Base-by-base conservation (phyloP, 2,797 vertebrate species). In the Pangasius mekongensis region DNA sequence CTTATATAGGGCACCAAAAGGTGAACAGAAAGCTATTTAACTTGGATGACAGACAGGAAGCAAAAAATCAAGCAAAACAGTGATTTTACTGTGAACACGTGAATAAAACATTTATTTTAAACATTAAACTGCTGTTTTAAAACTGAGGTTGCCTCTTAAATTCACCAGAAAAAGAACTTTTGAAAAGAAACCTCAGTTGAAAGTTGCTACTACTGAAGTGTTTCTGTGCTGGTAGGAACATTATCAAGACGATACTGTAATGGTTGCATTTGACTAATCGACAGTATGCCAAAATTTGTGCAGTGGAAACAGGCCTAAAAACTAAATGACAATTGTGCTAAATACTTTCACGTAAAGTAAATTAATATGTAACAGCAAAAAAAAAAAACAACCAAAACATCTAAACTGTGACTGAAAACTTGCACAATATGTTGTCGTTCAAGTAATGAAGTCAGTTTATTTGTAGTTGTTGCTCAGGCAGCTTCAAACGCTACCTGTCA, bases 401-500 rank as follows among this genome's bases (percentile, higher is more conserved):
- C 10, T 62, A 78, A 76, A 60, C 18, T 58, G n/a, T 36, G 27
- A 54, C 11, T 43, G 11, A 88, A 84, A 88, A 84, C 74, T 20
- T 43, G 77, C 67, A 60, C 64, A 56, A 81, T 80, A 76, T 69
- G 73, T 52, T 84, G 82, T 67, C 47, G 58, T 10, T 78, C 27
- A 33, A 77, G 73, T 66, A 80, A 71, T 80, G 24, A 67, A 74
- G 30, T 77, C 71, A 49, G 27, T 76, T 33, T 69, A 62, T 84
- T 84, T 80, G 62, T 39, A 56, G 74, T n/a, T 77, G 69, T 24
- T 67, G 33, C 83, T 84, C 82, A 66, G 60, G 47, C 87, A 73
- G 67, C 49, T 56, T 85, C 49, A 73, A 85, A 73, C 64, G 39
- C 49, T 85, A 58, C 82, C 56, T 67, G 83, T 84, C 64, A 33